Percentiles rank a stretch among this genome's conserved stretches.
Evolutionary conservation across 1,140 invertebrate species (phyloP).

Genomic region (Lepidurus packardi): DNA sequence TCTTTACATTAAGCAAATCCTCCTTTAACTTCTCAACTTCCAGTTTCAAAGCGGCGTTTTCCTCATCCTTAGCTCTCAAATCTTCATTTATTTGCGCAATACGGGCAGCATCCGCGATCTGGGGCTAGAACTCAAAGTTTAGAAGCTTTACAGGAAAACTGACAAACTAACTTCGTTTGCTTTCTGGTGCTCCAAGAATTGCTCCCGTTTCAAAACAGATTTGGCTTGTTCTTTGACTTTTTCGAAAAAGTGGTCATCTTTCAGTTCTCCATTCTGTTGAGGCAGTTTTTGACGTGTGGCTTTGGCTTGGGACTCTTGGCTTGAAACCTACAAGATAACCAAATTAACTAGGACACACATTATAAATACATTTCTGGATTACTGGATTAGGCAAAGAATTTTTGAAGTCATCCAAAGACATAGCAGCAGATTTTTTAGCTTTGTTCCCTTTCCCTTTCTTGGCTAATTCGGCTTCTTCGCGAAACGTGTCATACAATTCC

Average conservation of each 20-base stretch:
- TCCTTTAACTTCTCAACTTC: conserved; percentile 58
- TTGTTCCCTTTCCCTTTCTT: conserved; percentile 54
- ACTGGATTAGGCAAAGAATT: conserved; percentile 41
- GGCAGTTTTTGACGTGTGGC: not conserved
- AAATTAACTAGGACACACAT: conserved; percentile 31
- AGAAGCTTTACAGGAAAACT: not conserved
- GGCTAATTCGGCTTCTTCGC: conserved; percentile 46
- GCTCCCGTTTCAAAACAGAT: conserved; percentile 58
- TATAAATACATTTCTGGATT: conserved; percentile 37
- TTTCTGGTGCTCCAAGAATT: conserved; percentile 42
- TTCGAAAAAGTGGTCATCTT: conserved; percentile 58
- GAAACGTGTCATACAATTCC: conserved; percentile 48
- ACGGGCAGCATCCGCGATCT: conserved; percentile 43
- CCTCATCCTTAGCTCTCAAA: conserved; percentile 59
- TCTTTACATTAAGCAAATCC: conserved; percentile 65
- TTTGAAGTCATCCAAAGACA: conserved; percentile 62
- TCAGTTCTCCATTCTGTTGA: conserved; percentile 8
- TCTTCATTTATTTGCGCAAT: conserved; percentile 53
- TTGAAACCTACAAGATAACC: conserved; percentile 38
- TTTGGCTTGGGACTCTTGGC: conserved; percentile 37
- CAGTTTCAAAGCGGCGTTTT: conserved; percentile 55
- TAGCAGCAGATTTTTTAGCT: conserved; percentile 55
- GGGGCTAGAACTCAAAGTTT: conserved; percentile 38
- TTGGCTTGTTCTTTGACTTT: conserved; percentile 59
- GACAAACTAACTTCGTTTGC: conserved; percentile 28